phyloP scores from a whole-genome alignment of 1,140 invertebrate genomes.

The Cyphomyrmex costatus region DNA sequence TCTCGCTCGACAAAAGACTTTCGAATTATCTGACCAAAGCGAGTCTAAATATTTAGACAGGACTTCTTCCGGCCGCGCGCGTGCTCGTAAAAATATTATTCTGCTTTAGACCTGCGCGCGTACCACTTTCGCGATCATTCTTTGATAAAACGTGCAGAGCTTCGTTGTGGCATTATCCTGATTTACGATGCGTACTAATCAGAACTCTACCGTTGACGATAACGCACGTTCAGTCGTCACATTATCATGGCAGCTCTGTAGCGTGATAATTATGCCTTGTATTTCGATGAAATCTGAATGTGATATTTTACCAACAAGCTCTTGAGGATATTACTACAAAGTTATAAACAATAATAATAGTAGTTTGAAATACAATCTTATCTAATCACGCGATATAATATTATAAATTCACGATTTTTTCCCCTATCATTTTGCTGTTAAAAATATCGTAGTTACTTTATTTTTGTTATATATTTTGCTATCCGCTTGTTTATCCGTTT shows the following conservation, averaged over 20 bases:
- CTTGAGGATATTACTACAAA: background rate
- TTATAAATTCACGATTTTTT: background rate
- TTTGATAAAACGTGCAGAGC: background rate
- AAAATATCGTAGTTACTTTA: background rate
- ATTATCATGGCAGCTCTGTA: background rate
- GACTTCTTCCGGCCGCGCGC: slow-evolving; percentile 5
- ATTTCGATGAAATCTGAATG: slow-evolving; percentile 1
- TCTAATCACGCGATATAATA: background rate
- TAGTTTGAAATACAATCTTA: background rate
- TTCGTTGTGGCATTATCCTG: slow-evolving; percentile 3
- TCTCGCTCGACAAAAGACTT: slow-evolving; percentile 15
- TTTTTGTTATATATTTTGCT: background rate
- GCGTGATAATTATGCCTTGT: background rate
- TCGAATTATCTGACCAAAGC: slow-evolving; percentile 44
- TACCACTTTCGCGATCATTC: slow-evolving; percentile 15
- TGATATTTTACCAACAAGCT: too few species aligned
- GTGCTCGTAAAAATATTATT: slow-evolving; percentile 52
- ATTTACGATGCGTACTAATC: slow-evolving; percentile 15
- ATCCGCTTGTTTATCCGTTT: background rate
- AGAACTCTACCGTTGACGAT: background rate
- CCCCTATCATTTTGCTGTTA: background rate
- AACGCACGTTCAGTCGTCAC: background rate
- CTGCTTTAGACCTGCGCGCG: slow-evolving; percentile 28
- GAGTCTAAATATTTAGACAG: slow-evolving; percentile 50
- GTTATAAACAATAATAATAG: background rate